Percentiles rank a stretch among this genome's conserved stretches.
These are phyloP conservation scores for Pseudolaguvia tuberculata DNA, from an alignment of 2,113 vertebrate species.

Conservation along the genomic window DNA sequence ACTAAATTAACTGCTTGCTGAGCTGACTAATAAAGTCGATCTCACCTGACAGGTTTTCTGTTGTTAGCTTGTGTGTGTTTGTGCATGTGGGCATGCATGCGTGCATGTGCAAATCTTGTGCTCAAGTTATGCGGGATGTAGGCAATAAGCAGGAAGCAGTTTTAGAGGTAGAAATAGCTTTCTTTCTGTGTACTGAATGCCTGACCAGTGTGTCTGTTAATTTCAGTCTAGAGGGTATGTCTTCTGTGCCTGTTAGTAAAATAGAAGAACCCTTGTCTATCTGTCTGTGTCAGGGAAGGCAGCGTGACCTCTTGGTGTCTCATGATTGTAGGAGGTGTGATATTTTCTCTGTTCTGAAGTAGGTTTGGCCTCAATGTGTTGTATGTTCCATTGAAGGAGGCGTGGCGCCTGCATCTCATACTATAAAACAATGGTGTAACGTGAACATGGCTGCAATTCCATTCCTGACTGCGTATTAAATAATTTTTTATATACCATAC, in stretches of 20 bases:
- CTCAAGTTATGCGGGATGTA: background rate
- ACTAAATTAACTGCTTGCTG: background rate
- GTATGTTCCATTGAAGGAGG: background rate
- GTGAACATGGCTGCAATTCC: background rate
- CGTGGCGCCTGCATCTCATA: background rate
- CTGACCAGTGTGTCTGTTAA: background rate
- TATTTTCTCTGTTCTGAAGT: background rate
- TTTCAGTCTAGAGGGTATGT: background rate
- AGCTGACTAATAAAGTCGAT: background rate
- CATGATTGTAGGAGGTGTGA: background rate
- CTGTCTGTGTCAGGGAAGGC: background rate
- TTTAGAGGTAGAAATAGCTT: background rate
- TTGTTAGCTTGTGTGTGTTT: background rate
- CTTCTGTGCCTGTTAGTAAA: background rate
- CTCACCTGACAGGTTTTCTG: constrained; percentile 34
- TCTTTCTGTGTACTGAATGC: background rate
- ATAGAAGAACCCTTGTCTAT: too few relatives aligned
- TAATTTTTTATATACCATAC: background rate
- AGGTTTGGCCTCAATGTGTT: background rate
- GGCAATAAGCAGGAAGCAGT: background rate
- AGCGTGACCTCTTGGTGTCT: background rate
- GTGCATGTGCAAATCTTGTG: background rate
- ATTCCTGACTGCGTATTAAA: background rate
- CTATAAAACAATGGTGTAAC: background rate
- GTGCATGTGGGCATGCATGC: background rate